phyloP scores from a whole-genome alignment of 2,113 vertebrate species.

The Setophaga kirtlandii region DNA sequence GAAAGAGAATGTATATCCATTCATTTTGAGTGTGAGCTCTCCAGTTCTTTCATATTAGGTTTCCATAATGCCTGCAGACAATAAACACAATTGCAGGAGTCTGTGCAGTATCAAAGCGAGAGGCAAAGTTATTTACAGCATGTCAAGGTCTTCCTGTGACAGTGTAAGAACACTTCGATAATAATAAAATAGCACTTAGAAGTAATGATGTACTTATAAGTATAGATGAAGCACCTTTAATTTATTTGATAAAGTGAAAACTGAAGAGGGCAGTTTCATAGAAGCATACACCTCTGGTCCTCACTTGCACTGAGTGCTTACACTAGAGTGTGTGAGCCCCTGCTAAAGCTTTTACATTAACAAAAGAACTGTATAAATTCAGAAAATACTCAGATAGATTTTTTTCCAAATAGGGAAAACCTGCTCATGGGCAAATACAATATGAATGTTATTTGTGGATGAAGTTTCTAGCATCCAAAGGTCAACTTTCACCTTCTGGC shows the following conservation, averaged over 20 bases:
- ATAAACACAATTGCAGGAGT: conserved; percentile 49
- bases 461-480: conserved; percentile 42
- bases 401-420: conserved; percentile 50
- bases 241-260: conserved; percentile 75
- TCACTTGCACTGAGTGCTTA: conserved; percentile 62
- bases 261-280: conserved; percentile 74
- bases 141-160: conserved; percentile 76
- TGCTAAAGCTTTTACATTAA: conserved; percentile 51
- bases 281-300: conserved; percentile 69
- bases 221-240: conserved; percentile 57
- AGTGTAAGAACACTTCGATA: conserved; percentile 50
- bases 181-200: conserved; percentile 69
- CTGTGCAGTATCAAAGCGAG: conserved; percentile 52
- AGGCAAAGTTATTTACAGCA: conserved; percentile 41
- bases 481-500: not conserved
- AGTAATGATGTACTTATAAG: conserved; percentile 67
- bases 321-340: conserved; percentile 25
- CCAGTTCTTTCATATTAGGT: conserved; percentile 49
- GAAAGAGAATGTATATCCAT: conserved; percentile 66
- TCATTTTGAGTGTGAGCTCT: conserved; percentile 71
- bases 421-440: conserved; percentile 33
- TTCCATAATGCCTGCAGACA: conserved; percentile 61
- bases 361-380: conserved; percentile 62
- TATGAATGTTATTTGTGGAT: conserved; percentile 38
- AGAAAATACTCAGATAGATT: conserved; percentile 27